Conservation (phyloP, 2,888 invertebrate genomes). For the Scaptomyza reducta region DNA sequence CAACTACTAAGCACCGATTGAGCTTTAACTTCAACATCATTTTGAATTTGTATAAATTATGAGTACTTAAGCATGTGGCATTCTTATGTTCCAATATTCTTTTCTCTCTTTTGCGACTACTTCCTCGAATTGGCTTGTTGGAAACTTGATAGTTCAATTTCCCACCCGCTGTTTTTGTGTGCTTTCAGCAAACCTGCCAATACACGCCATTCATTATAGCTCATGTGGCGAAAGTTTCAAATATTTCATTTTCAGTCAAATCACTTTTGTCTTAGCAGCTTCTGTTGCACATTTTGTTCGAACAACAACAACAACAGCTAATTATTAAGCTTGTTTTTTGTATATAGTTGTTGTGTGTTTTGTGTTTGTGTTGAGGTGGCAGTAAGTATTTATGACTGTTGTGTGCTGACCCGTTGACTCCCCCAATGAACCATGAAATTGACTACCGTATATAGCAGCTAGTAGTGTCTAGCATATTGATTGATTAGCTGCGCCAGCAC, state of each 20-base stretch:
- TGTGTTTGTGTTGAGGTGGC: slow-evolving; percentile 47
- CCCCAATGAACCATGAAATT: slow-evolving; percentile 7
- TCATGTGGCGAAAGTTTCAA: slow-evolving; percentile 63
- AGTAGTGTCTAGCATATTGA: slow-evolving; percentile 37
- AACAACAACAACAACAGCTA: slow-evolving; percentile 38
- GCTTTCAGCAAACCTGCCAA: slow-evolving; percentile 30
- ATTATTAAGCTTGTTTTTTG: slow-evolving; percentile 59
- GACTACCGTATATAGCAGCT: slow-evolving; percentile 34
- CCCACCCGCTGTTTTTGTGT: slow-evolving; percentile 50
- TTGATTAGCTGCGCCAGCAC: slow-evolving; percentile 53
- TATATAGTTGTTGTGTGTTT: no score
- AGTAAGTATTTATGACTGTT: slow-evolving; percentile 45
- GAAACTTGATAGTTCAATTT: slow-evolving; percentile 28
- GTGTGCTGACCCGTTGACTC: slow-evolving; percentile 39
- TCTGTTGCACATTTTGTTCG: slow-evolving; percentile 59
- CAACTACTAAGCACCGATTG: neutral
- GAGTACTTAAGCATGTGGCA: slow-evolving; percentile 1
- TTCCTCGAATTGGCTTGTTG: slow-evolving; percentile 9
- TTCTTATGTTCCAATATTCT: neutral
- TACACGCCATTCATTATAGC: slow-evolving; percentile 52
- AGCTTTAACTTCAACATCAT: neutral
- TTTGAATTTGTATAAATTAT: neutral
- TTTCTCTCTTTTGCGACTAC: neutral
- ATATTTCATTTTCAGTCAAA: slow-evolving; percentile 39
- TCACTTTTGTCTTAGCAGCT: slow-evolving; percentile 46